These are phyloP conservation scores for Colistium nudipinnis DNA, from an alignment of 2,113 vertebrate species.

Conservation along the genomic window DNA sequence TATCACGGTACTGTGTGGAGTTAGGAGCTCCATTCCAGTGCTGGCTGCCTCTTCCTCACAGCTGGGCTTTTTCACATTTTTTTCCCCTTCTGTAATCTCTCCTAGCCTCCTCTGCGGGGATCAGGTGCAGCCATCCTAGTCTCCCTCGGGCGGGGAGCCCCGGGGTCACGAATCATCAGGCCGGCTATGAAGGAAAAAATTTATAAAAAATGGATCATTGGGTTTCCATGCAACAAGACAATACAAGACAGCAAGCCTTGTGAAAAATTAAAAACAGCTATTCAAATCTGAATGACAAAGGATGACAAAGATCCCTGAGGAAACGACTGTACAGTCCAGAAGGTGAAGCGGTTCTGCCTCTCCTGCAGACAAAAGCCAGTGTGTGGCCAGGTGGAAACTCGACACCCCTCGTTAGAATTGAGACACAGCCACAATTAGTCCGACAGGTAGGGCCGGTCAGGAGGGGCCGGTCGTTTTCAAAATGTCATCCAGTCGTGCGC, in stretches of 20 bases:
- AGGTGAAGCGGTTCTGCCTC: constrained; percentile 23
- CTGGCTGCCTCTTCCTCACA: constrained; percentile 27
- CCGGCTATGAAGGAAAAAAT: constrained; percentile 17
- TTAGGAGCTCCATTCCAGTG: constrained; percentile 41
- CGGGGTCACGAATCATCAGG: constrained; percentile 16
- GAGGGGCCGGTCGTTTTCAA: constrained; percentile 16
- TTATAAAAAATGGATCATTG: constrained; percentile 6
- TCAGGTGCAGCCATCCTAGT: constrained; percentile 38
- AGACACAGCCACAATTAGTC: constrained; percentile 30
- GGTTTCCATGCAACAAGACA: constrained; percentile 1
- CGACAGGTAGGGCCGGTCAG: constrained; percentile 39
- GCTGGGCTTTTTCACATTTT: constrained; percentile 10
- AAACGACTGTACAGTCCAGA: background rate
- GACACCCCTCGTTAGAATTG: constrained; percentile 44
- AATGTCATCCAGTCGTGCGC: constrained; percentile 10
- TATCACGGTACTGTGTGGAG: constrained; percentile 52
- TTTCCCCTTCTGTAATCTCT: background rate
- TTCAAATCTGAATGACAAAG: no score
- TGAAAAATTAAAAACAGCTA: no score
- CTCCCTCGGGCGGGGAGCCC: constrained; percentile 30
- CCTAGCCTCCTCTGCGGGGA: constrained; percentile 39
- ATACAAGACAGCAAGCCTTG: background rate
- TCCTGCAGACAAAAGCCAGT: constrained; percentile 18
- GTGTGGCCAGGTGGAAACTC: constrained; percentile 49
- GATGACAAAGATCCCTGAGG: background rate